Percentiles rank a stretch among this genome's conserved stretches.
These are phyloP conservation scores for Aethes cnicana DNA, from an alignment of 2,888 invertebrate species.

Conservation along the genomic window DNA sequence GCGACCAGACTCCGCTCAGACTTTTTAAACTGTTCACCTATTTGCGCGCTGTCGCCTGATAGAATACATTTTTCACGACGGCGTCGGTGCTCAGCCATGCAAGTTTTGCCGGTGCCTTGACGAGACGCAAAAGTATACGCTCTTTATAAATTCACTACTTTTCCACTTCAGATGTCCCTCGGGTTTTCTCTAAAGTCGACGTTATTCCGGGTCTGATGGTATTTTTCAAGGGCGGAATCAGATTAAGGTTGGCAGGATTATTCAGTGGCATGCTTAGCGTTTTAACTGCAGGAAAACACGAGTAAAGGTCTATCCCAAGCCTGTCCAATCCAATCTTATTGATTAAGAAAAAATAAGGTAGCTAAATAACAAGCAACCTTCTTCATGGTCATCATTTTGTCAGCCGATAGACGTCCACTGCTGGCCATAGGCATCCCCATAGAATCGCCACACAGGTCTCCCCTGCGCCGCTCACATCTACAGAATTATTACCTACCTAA, in stretches of 20 bases:
- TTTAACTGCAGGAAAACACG: background rate
- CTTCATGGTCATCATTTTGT: no score
- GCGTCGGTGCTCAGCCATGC: constrained; percentile 49
- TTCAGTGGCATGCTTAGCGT: background rate
- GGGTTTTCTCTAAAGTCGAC: constrained; percentile 24
- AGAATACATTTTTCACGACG: constrained; percentile 64
- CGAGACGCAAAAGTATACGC: constrained; percentile 30
- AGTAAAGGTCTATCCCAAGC: background rate
- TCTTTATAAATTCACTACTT: constrained; percentile 32
- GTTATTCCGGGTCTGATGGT: constrained; percentile 24
- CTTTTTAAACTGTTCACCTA: constrained; percentile 58
- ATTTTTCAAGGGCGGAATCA: constrained; percentile 21
- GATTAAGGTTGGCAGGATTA: constrained; percentile 16
- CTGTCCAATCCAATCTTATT: no score
- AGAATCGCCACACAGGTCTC: no score
- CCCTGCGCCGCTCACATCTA: no score
- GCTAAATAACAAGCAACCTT: no score
- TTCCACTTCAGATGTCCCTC: constrained; percentile 27
- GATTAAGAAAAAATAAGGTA: no score
- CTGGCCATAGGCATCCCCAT: no score
- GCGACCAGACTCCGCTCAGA: constrained; percentile 43
- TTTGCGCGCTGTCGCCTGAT: constrained; percentile 44
- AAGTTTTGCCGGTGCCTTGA: constrained; percentile 40
- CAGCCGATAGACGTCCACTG: no score
- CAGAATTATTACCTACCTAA: no score